These are phyloP conservation scores for Tyrannus savana DNA, from an alignment of 2,113 vertebrate genomes.

Conservation along the genomic window DNA sequence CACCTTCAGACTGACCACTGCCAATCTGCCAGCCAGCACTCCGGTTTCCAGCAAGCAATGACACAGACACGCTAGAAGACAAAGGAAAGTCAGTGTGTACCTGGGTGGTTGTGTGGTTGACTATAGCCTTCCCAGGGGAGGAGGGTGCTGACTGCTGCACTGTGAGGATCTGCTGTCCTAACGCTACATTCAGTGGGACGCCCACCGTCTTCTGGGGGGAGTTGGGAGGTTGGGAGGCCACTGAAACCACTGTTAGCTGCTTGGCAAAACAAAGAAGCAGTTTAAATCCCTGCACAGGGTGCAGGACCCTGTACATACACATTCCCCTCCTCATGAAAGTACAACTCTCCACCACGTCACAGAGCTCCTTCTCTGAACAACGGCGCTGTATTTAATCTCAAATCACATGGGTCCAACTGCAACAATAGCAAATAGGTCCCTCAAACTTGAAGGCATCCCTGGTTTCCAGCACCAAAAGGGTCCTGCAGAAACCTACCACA, in stretches of 20 bases:
- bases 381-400: neutral
- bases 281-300: neutral
- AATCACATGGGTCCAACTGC: rapidly evolving
- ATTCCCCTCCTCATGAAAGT: neutral
- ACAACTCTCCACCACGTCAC: neutral
- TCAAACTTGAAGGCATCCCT: neutral
- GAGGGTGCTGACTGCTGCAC: conserved; percentile 83
- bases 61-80: neutral
- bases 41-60: neutral
- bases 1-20: rapidly evolving
- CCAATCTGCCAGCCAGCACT: neutral
- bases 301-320: neutral
- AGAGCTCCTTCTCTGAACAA: neutral
- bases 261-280: conserved; percentile 52
- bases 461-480: neutral
- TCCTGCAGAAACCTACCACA: neutral
- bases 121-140: conserved; percentile 84
- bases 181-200: conserved; percentile 85
- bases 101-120: conserved; percentile 79
- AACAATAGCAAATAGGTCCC: neutral
- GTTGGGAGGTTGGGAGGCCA: conserved; percentile 83
- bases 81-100: conserved; percentile 64
- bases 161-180: conserved; percentile 89
- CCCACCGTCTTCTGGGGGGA: conserved; percentile 86
- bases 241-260: conserved; percentile 88